Evolutionary conservation across 1,140 invertebrate species (phyloP).

Genomic region (Periplaneta americana): DNA sequence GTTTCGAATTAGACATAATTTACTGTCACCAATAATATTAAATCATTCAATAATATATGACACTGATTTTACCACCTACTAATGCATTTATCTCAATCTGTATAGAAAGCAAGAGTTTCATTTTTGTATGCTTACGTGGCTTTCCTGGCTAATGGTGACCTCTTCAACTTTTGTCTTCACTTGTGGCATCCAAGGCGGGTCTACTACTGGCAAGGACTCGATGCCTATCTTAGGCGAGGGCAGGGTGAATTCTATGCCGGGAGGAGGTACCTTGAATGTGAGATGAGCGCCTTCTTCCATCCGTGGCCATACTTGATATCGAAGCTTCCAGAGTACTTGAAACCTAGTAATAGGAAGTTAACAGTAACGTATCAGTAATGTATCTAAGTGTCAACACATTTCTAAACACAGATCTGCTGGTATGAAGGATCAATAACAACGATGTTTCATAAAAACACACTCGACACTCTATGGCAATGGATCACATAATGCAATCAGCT

Average conservation of each 20-base stretch:
- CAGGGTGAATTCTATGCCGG: conserved; percentile 97
- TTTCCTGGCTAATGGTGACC: conserved; percentile 97
- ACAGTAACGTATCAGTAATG: neutral
- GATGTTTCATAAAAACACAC: neutral
- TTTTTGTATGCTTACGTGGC: conserved; percentile 91
- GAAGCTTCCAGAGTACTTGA: conserved; percentile 91
- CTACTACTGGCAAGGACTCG: conserved; percentile 88
- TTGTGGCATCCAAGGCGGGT: conserved; percentile 98
- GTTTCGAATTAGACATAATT: too few relatives aligned
- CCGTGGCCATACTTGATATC: conserved; percentile 98
- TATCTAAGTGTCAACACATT: too few relatives aligned
- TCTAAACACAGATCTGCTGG: too few relatives aligned
- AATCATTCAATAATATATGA: too few relatives aligned
- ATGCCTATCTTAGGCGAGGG: conserved; percentile 98
- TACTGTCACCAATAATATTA: too few relatives aligned
- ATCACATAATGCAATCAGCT: too few relatives aligned
- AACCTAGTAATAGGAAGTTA: conserved; percentile 50
- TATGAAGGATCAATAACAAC: too few relatives aligned
- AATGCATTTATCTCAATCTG: too few relatives aligned
- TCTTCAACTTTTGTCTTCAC: conserved; percentile 98
- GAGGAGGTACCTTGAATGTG: conserved; percentile 95
- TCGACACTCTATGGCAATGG: too few relatives aligned
- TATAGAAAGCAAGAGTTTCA: too few relatives aligned
- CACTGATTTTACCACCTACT: too few relatives aligned
- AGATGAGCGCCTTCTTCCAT: conserved; percentile 97